phyloP scores from a whole-genome alignment of 2,888 invertebrate genomes.

The Aphidius colemani region DNA sequence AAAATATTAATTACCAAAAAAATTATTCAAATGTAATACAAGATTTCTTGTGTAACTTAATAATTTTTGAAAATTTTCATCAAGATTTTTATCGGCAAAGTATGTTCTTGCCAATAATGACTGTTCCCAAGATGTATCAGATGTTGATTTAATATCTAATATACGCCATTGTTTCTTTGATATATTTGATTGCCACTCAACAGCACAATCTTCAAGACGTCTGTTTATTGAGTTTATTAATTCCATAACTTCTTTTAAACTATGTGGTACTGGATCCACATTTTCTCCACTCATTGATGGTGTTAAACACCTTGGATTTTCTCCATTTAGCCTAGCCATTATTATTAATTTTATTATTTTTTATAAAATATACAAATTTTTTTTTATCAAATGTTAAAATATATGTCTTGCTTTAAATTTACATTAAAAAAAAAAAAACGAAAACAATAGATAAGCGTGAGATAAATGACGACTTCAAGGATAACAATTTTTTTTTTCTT shows the following conservation, averaged over 20 bases:
- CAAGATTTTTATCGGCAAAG: slow-evolving; percentile 45
- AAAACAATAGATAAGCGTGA: slow-evolving; percentile 10
- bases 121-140: slow-evolving; percentile 39
- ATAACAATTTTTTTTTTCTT: neutral
- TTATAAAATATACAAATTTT: slow-evolving; percentile 27
- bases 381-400: slow-evolving; percentile 15
- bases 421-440: neutral
- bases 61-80: slow-evolving; percentile 45
- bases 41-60: slow-evolving; percentile 42
- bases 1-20: slow-evolving; percentile 40
- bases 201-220: slow-evolving; percentile 48
- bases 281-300: neutral
- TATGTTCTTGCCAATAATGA: slow-evolving; percentile 48
- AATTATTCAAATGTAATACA: slow-evolving; percentile 43
- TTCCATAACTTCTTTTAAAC: slow-evolving; percentile 42
- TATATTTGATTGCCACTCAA: slow-evolving; percentile 46
- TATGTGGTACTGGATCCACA: slow-evolving; percentile 34
- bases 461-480: neutral
- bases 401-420: slow-evolving; percentile 8
- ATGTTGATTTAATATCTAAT: slow-evolving; percentile 35
- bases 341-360: slow-evolving; percentile 24
- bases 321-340: slow-evolving; percentile 14
- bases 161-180: slow-evolving; percentile 50
- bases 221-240: slow-evolving; percentile 42
- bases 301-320: neutral